phyloP scores from a whole-genome alignment of 2,113 vertebrate genomes.

The Scopus umbretta region DNA sequence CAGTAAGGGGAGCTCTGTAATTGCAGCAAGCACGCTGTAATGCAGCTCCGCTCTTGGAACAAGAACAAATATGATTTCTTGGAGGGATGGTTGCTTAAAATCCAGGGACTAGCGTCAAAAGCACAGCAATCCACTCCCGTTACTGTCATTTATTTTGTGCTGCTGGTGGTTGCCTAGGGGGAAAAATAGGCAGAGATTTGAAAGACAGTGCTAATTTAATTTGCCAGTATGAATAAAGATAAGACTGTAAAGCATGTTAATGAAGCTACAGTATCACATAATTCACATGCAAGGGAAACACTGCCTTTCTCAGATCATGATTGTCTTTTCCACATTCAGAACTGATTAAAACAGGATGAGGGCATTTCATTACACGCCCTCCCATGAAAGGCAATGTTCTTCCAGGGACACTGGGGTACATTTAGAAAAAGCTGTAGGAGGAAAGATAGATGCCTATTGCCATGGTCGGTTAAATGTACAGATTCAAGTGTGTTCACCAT shows the following conservation, averaged over 20 bases:
- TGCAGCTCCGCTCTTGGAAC: not conserved
- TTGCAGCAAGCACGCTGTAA: not conserved
- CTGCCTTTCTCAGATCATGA: not conserved
- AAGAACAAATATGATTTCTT: not conserved
- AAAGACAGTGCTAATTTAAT: slow-evolving; percentile 72
- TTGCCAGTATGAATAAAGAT: slow-evolving; percentile 66
- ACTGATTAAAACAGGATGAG: slow-evolving; percentile 22
- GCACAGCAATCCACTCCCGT: not conserved
- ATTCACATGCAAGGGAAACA: slow-evolving; percentile 34
- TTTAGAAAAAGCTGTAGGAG: not conserved
- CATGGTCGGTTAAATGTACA: not conserved
- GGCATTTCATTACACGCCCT: slow-evolving; percentile 21
- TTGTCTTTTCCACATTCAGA: not conserved
- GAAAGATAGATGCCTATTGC: not conserved
- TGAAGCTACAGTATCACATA: slow-evolving; percentile 32
- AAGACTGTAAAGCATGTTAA: slow-evolving; percentile 57
- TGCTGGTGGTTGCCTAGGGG: slow-evolving; percentile 3
- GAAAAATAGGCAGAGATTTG: slow-evolving; percentile 16
- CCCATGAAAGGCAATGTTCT: not conserved
- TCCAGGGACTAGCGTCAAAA: not conserved
- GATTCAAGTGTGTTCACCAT: not conserved
- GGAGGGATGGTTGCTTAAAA: not conserved
- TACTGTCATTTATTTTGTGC: not conserved
- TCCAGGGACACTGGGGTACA: not conserved
- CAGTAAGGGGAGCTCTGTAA: not conserved